Percentiles rank a stretch among this genome's conserved stretches.
phyloP scores from a whole-genome alignment of 64 coral and sea anemone species.

The Montipora efflorescens region DNA sequence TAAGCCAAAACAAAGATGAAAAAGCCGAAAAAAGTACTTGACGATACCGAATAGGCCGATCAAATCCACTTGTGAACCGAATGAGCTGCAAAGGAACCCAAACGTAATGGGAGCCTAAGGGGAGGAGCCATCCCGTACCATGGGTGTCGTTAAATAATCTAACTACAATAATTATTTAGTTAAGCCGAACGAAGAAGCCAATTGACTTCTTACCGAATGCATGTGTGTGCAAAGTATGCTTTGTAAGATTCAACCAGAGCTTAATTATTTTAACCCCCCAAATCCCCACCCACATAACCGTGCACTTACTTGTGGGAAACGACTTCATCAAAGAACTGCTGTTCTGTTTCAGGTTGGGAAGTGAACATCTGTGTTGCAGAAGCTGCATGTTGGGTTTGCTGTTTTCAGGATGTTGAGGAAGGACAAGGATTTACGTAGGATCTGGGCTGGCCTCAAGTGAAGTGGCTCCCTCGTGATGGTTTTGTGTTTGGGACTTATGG shows the following conservation, averaged over 20 bases:
- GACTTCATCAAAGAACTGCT: not conserved
- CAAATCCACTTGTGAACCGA: too few relatives aligned
- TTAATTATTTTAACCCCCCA: not conserved
- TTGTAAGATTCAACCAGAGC: constrained; percentile 20
- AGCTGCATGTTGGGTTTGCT: too few relatives aligned
- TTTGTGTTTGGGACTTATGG: too few relatives aligned
- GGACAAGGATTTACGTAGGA: too few relatives aligned
- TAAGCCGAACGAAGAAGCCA: constrained; percentile 6
- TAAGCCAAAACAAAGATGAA: too few relatives aligned
- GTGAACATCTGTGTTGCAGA: too few relatives aligned
- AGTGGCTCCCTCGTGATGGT: too few relatives aligned
- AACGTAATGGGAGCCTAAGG: not conserved
- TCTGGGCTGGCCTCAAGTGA: too few relatives aligned
- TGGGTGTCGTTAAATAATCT: not conserved
- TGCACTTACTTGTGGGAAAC: not conserved
- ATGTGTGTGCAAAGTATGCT: constrained; percentile 24
- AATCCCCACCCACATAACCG: not conserved
- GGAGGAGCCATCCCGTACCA: not conserved
- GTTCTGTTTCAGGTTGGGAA: too few relatives aligned
- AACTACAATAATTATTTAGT: not conserved
- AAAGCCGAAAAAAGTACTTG: too few relatives aligned
- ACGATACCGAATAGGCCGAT: too few relatives aligned
- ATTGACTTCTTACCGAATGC: constrained; percentile 14
- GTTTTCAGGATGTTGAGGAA: too few relatives aligned
- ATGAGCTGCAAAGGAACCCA: not conserved